These are phyloP conservation scores for Xanthorhoe spadicearia DNA, from an alignment of 2,888 invertebrate genomes.

Conservation along the genomic window DNA sequence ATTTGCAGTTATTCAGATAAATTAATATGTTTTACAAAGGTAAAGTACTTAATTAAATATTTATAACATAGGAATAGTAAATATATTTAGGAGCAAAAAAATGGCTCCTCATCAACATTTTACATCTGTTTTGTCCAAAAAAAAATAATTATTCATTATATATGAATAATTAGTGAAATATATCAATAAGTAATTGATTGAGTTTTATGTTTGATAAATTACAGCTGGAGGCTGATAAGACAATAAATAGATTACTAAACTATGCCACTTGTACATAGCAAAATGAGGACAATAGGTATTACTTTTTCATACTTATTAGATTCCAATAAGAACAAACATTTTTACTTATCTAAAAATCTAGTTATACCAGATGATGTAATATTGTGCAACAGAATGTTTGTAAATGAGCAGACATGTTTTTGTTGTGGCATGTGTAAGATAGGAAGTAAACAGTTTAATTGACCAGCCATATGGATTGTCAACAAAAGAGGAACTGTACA, in stretches of 20 bases:
- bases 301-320: conserved; percentile 1
- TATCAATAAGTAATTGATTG: no score
- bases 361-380: conserved; percentile 56
- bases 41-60: no score
- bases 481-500: conserved; percentile 1
- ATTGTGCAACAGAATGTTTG: conserved; percentile 66
- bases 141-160: no score
- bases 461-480: background rate
- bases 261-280: background rate
- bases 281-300: background rate
- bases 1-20: no score
- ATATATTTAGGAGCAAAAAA: background rate
- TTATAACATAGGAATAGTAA: no score
- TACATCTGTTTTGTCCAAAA: no score
- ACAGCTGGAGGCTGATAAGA: background rate
- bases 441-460: conserved; percentile 32
- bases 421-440: conserved; percentile 25
- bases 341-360: background rate
- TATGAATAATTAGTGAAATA: no score
- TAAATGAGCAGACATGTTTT: conserved; percentile 43
- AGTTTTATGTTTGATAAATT: background rate
- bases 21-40: no score
- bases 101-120: no score
- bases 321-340: conserved; percentile 17
- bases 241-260: background rate